Percentiles rank a stretch among this genome's conserved stretches.
These are phyloP conservation scores for Sminthurides bifidus DNA, from an alignment of 1,140 invertebrate genomes.

Conservation along the genomic window DNA sequence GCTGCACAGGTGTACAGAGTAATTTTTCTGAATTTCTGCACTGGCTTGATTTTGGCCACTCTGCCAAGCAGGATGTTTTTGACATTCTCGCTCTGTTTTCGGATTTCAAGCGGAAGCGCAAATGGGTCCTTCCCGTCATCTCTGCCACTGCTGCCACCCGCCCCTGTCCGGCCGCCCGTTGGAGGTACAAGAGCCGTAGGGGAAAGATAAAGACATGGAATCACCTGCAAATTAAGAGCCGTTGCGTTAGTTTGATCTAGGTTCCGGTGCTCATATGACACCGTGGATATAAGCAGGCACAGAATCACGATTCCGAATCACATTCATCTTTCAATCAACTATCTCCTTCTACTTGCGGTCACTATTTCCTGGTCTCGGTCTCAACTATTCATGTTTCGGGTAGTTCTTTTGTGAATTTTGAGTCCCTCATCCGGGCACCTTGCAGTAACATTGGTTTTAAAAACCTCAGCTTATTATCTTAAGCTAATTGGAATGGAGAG, in stretches of 20 bases:
- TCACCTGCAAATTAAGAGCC: slow-evolving; percentile 36
- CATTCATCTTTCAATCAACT: neutral
- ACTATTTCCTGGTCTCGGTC: too few relatives aligned
- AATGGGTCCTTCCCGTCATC: slow-evolving; percentile 26
- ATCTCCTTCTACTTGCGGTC: too few relatives aligned
- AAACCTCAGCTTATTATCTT: too few relatives aligned
- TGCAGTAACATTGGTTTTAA: too few relatives aligned
- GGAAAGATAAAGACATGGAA: slow-evolving; percentile 47
- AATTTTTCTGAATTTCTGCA: slow-evolving; percentile 44
- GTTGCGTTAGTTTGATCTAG: neutral
- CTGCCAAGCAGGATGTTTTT: slow-evolving; percentile 45
- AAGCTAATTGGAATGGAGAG: too few relatives aligned
- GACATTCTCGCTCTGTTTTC: slow-evolving; percentile 43
- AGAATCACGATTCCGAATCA: neutral
- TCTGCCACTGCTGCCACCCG: too few relatives aligned
- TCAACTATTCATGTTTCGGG: too few relatives aligned
- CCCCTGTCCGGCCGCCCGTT: neutral
- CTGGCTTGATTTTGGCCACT: slow-evolving; percentile 35
- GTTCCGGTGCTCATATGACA: neutral
- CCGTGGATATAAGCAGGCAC: neutral
- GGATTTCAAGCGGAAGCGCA: slow-evolving; percentile 38
- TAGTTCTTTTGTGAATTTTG: too few relatives aligned
- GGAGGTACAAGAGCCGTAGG: slow-evolving; percentile 38
- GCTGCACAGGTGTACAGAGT: slow-evolving; percentile 54
- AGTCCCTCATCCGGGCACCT: too few relatives aligned